Conservation (phyloP, 2,797 vertebrate genomes). For the Acomys russatus region DNA sequence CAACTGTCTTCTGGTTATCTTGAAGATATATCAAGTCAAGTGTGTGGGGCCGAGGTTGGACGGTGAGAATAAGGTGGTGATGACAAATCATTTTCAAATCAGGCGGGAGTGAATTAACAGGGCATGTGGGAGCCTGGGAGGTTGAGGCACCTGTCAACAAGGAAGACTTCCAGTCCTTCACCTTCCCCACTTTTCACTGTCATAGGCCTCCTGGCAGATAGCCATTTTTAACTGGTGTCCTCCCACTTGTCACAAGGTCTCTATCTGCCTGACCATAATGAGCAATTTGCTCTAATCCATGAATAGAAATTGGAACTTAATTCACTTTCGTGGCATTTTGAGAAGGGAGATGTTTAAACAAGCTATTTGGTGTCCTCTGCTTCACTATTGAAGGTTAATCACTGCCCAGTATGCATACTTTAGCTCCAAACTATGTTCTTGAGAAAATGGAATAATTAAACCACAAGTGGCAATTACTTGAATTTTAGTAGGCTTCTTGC, state of each 20-base stretch:
- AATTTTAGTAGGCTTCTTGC: slow-evolving; percentile 67
- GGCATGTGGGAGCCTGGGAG: rapidly evolving
- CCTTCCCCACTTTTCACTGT: slow-evolving; percentile 82
- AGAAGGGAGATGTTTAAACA: slow-evolving; percentile 81
- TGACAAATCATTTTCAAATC: background rate
- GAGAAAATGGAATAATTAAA: slow-evolving; percentile 73
- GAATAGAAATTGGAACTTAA: slow-evolving; percentile 81
- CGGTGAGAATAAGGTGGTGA: background rate
- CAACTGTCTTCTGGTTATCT: background rate
- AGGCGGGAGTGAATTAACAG: background rate
- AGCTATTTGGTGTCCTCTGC: slow-evolving; percentile 74
- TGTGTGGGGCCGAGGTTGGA: background rate
- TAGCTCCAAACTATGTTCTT: slow-evolving; percentile 74
- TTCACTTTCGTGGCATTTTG: slow-evolving; percentile 78
- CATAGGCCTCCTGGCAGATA: slow-evolving; percentile 84
- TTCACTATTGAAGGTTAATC: slow-evolving; percentile 81
- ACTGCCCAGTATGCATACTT: slow-evolving; percentile 71
- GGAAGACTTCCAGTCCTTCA: background rate
- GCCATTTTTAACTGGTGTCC: slow-evolving; percentile 86
- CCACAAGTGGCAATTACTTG: slow-evolving; percentile 74
- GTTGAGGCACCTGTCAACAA: background rate
- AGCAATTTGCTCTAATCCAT: slow-evolving; percentile 69
- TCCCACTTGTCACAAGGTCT: slow-evolving; percentile 87
- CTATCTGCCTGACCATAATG: slow-evolving; percentile 68
- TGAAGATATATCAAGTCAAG: slow-evolving; percentile 21